Conservation (phyloP, 1,140 invertebrate genomes). For the Cydia pomonella region DNA sequence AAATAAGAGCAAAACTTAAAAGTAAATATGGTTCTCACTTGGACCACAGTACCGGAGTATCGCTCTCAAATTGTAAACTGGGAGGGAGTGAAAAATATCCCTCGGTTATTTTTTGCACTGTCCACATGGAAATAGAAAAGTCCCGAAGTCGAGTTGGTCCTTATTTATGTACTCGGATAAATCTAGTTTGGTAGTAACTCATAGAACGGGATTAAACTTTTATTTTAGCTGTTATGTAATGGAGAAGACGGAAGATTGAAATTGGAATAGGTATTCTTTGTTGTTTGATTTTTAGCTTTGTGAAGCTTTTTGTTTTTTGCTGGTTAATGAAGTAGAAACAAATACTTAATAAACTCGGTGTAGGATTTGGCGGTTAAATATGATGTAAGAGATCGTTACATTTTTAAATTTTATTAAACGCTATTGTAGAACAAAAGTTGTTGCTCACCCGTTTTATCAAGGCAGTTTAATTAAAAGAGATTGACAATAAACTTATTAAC, state of each 20-base stretch:
- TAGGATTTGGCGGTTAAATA: too few species aligned
- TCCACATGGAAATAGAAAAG: slow-evolving; percentile 44
- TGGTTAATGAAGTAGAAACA: background rate
- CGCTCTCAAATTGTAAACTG: slow-evolving; percentile 42
- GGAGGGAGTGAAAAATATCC: slow-evolving; percentile 50
- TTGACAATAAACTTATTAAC: too few species aligned
- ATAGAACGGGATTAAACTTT: background rate
- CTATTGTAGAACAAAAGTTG: too few species aligned
- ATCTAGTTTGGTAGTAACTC: slow-evolving; percentile 14
- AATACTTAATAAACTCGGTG: background rate
- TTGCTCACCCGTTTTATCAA: too few species aligned
- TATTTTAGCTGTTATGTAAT: slow-evolving; percentile 13
- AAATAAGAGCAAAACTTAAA: too few species aligned
- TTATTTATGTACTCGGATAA: slow-evolving; percentile 32
- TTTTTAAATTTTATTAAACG: too few species aligned
- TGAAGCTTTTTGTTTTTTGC: background rate
- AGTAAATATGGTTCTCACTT: slow-evolving; percentile 38
- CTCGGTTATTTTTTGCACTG: slow-evolving; percentile 39
- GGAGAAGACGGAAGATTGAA: slow-evolving; percentile 9
- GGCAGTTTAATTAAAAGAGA: too few species aligned
- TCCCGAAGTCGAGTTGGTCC: slow-evolving; percentile 10
- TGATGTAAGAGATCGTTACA: too few species aligned
- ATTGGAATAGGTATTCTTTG: background rate
- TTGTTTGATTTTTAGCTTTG: background rate
- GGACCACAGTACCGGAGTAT: slow-evolving; percentile 45